These are phyloP conservation scores for Luperina nickerlii DNA, from an alignment of 2,888 invertebrate genomes.

Conservation along the genomic window DNA sequence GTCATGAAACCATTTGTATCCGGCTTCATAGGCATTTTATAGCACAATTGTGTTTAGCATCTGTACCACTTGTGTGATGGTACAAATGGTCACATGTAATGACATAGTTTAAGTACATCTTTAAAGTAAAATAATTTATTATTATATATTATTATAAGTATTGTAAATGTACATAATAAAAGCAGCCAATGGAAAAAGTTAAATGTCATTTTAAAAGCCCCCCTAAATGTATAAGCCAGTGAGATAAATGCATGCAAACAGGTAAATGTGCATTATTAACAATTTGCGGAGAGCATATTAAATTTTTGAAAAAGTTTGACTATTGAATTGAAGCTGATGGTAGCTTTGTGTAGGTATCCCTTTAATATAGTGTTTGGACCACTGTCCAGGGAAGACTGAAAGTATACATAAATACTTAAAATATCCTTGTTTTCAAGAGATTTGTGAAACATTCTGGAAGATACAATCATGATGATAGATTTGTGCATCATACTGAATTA, in stretches of 20 bases:
- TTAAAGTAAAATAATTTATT: constrained; percentile 64
- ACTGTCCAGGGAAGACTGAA: constrained; percentile 81
- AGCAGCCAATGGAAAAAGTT: constrained; percentile 85
- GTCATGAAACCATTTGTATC: constrained; percentile 75
- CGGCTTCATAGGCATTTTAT: constrained; percentile 33
- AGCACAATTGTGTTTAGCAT: constrained; percentile 18
- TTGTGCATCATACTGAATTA: constrained; percentile 66
- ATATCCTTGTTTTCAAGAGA: constrained; percentile 66
- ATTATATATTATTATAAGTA: constrained; percentile 62
- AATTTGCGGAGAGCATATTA: constrained; percentile 81
- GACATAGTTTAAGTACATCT: constrained; percentile 75
- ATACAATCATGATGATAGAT: constrained; percentile 57
- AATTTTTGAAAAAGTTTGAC: constrained; percentile 71
- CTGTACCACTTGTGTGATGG: constrained; percentile 21
- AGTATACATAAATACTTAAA: constrained; percentile 64
- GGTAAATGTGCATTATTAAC: constrained; percentile 85
- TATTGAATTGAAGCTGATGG: constrained; percentile 59
- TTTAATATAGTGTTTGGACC: constrained; percentile 69
- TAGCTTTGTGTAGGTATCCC: constrained; percentile 64
- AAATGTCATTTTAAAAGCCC: constrained; percentile 80
- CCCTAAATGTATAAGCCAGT: constrained; percentile 84
- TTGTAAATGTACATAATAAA: constrained; percentile 76
- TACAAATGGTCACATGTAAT: constrained; percentile 70
- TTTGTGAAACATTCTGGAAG: constrained; percentile 68
- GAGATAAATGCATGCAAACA: constrained; percentile 86